Evolutionary conservation across 53 echinoderm and acorn worm genomes (phyloP).

Genomic region (Paelopatides confundens): DNA sequence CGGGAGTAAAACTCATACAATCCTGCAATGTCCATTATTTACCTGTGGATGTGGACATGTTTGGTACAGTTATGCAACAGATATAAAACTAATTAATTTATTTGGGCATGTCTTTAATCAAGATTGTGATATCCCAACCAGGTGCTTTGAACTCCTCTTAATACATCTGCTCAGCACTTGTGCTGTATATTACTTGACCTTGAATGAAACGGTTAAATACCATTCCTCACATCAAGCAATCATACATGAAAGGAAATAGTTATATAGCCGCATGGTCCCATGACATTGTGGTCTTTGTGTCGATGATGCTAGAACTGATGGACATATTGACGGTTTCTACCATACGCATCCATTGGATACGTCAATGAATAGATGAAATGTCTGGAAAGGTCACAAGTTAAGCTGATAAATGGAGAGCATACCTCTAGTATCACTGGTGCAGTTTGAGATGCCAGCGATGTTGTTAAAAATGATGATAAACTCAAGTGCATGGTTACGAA

Average conservation of each 20-base stretch:
- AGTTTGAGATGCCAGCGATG: not conserved
- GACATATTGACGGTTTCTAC: not conserved
- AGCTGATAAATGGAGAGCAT: slow-evolving; percentile 29
- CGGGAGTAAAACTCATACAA: no score
- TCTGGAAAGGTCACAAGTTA: slow-evolving; percentile 19
- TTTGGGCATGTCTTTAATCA: no score
- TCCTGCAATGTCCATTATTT: no score
- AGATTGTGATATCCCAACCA: no score
- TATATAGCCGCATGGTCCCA: not conserved
- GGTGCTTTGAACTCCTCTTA: no score
- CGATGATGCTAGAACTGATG: not conserved
- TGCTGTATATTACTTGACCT: no score
- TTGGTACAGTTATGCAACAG: no score
- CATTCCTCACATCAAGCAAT: not conserved
- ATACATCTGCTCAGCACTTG: no score
- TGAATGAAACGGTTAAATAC: not conserved
- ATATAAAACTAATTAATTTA: no score
- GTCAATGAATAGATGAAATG: slow-evolving; percentile 32
- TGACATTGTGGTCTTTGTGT: not conserved
- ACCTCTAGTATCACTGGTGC: slow-evolving; percentile 8
- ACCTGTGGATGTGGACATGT: no score
- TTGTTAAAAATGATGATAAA: not conserved
- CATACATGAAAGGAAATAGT: not conserved
- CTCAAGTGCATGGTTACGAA: not conserved
- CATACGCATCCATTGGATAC: not conserved